These are phyloP conservation scores for Ophonus ardosiacus DNA, from an alignment of 2,888 invertebrate species.

Conservation along the genomic window DNA sequence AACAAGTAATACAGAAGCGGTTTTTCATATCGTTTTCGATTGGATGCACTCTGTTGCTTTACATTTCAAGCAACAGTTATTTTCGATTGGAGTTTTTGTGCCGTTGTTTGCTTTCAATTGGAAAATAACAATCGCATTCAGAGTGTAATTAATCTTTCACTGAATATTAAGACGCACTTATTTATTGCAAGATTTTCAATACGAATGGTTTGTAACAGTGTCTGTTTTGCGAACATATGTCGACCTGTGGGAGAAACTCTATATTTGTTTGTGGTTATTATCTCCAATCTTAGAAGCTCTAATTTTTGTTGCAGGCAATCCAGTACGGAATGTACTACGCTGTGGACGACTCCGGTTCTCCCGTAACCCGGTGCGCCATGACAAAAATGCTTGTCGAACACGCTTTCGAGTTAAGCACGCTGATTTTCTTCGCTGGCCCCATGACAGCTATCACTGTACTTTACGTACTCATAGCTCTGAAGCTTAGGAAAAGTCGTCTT, in stretches of 20 bases:
- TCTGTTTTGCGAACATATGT: too few relatives aligned
- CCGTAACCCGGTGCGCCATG: constrained; percentile 75
- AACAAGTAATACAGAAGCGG: too few relatives aligned
- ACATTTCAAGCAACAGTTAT: too few relatives aligned
- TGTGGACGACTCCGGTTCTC: constrained; percentile 73
- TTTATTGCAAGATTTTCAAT: too few relatives aligned
- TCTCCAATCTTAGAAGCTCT: background rate
- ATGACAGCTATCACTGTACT: constrained; percentile 92
- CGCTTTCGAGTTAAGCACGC: constrained; percentile 88
- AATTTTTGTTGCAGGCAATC: constrained; percentile 72
- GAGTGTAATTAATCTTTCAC: background rate
- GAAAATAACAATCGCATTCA: too few relatives aligned
- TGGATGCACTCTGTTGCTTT: too few relatives aligned
- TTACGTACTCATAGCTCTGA: constrained; percentile 87
- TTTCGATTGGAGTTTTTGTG: too few relatives aligned
- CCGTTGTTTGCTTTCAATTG: too few relatives aligned
- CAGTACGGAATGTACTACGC: constrained; percentile 42
- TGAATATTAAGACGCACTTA: too few relatives aligned
- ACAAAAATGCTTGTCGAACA: constrained; percentile 79
- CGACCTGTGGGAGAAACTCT: too few relatives aligned
- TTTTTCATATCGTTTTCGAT: too few relatives aligned
- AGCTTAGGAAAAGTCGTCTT: constrained; percentile 82
- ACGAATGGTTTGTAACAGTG: too few relatives aligned
- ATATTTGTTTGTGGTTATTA: background rate
- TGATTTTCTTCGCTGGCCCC: constrained; percentile 90